These are phyloP conservation scores for Micropoecilia bifurca DNA, from an alignment of 2,797 vertebrate species.

Conservation along the genomic window DNA sequence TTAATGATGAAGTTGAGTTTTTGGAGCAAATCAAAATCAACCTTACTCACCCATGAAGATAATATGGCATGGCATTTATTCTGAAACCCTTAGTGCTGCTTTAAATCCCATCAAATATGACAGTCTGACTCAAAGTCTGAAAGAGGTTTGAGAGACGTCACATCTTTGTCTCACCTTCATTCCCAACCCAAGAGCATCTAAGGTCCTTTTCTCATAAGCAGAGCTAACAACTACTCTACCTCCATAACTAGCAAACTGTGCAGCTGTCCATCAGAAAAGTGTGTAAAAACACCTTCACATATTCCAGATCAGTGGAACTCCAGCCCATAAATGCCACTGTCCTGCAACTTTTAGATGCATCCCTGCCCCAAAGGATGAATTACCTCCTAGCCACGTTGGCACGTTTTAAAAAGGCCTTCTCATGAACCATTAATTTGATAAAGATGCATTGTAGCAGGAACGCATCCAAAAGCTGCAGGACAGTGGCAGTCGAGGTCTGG, in stretches of 20 bases:
- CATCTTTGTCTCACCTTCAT: constrained; percentile 27
- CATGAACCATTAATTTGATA: neutral
- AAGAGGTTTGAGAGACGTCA: constrained; percentile 9
- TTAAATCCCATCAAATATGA: constrained; percentile 27
- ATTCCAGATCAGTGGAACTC: constrained; percentile 30
- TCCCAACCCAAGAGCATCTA: constrained; percentile 41
- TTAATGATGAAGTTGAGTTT: constrained; percentile 24
- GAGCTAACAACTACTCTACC: constrained; percentile 29
- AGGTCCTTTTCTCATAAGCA: constrained; percentile 49
- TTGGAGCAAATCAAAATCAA: constrained; percentile 19
- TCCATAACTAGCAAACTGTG: constrained; percentile 32
- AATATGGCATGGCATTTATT: constrained; percentile 17
- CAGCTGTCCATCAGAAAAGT: constrained; percentile 9
- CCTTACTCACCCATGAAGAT: constrained; percentile 12
- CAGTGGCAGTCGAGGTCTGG: neutral
- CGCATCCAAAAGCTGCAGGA: neutral
- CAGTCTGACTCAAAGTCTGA: constrained; percentile 24
- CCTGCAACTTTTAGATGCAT: neutral
- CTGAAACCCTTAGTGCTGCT: constrained; percentile 28
- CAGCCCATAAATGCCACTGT: neutral
- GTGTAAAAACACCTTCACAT: constrained; percentile 54
- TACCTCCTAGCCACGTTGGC: neutral
- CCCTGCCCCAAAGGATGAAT: neutral
- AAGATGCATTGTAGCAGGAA: neutral
- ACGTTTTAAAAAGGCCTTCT: neutral